Evolutionary conservation across 2,888 invertebrate species (phyloP).

Genomic region (Sericinus montela): DNA sequence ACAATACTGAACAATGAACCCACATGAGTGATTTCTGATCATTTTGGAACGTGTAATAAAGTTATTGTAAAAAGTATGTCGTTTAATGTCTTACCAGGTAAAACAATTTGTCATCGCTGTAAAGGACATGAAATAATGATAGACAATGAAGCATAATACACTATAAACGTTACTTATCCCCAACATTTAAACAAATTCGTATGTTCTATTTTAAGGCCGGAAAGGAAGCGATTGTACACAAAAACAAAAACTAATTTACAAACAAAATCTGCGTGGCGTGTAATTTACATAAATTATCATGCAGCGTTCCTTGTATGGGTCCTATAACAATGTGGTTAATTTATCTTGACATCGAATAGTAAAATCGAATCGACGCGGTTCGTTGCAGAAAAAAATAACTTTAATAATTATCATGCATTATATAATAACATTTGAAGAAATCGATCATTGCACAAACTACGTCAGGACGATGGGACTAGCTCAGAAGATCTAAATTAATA

Average conservation of each 20-base stretch:
- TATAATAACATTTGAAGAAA: conserved; percentile 37
- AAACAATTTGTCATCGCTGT: neutral
- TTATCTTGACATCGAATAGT: conserved; percentile 40
- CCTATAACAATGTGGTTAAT: conserved; percentile 25
- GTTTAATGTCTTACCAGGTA: conserved; percentile 1
- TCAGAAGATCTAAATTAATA: conserved; percentile 45
- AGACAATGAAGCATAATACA: conserved; percentile 1
- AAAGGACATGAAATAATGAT: conserved; percentile 4
- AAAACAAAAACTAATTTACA: conserved; percentile 34
- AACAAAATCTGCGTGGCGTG: conserved; percentile 28
- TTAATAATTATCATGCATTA: conserved; percentile 49
- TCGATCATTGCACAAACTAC: conserved; percentile 47
- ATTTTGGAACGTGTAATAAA: no score
- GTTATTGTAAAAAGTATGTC: neutral
- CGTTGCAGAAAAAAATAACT: conserved; percentile 45
- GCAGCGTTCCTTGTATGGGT: conserved; percentile 37
- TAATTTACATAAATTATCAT: conserved; percentile 37
- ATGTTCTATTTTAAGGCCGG: conserved; percentile 29
- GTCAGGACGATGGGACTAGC: conserved; percentile 33
- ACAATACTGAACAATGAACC: conserved; percentile 64
- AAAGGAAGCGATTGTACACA: conserved; percentile 50
- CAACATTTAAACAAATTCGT: conserved; percentile 5
- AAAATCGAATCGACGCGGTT: conserved; percentile 31
- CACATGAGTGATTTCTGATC: conserved; percentile 38
- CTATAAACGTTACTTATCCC: neutral